Evolutionary conservation across 2,797 vertebrate species (phyloP).

Genomic region (Hemibagrus guttatus): DNA sequence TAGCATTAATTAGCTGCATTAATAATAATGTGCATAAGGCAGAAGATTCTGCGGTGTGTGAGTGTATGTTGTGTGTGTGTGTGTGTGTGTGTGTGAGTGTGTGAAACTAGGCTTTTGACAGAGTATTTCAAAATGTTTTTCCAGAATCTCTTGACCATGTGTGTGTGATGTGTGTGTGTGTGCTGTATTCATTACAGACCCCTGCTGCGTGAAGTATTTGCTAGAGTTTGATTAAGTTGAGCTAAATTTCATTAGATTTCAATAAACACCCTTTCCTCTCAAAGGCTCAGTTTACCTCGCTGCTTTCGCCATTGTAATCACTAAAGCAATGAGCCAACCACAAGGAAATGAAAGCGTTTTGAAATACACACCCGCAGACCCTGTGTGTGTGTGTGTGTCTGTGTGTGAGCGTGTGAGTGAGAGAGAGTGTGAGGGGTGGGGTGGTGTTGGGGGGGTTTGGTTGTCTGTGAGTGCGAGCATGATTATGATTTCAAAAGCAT

Average conservation of each 20-base stretch:
- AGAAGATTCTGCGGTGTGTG: neutral
- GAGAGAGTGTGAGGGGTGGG: neutral
- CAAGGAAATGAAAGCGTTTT: constrained; percentile 43
- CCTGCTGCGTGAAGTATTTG: constrained; percentile 50
- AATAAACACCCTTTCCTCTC: constrained; percentile 54
- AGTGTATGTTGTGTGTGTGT: neutral
- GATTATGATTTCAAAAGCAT: constrained; percentile 32
- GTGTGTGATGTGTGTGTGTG: constrained; percentile 33
- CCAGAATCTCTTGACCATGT: neutral
- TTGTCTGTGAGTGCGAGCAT: neutral
- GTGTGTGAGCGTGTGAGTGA: neutral
- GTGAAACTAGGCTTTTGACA: neutral
- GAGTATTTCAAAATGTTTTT: neutral
- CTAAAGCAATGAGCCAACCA: constrained; percentile 54
- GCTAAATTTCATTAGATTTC: constrained; percentile 59
- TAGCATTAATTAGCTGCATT: constrained; percentile 1
- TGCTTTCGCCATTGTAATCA: constrained; percentile 43
- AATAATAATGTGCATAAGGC: neutral
- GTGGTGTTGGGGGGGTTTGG: neutral
- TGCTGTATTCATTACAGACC: constrained; percentile 43
- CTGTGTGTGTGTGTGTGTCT: constrained; percentile 25
- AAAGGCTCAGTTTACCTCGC: constrained; percentile 46
- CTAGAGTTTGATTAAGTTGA: constrained; percentile 56
- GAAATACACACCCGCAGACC: constrained; percentile 21
- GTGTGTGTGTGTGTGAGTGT: neutral